Percentiles rank a stretch among this genome's conserved stretches.
Conservation (phyloP, 2,797 vertebrate species). For the Tragopan temminckii region DNA sequence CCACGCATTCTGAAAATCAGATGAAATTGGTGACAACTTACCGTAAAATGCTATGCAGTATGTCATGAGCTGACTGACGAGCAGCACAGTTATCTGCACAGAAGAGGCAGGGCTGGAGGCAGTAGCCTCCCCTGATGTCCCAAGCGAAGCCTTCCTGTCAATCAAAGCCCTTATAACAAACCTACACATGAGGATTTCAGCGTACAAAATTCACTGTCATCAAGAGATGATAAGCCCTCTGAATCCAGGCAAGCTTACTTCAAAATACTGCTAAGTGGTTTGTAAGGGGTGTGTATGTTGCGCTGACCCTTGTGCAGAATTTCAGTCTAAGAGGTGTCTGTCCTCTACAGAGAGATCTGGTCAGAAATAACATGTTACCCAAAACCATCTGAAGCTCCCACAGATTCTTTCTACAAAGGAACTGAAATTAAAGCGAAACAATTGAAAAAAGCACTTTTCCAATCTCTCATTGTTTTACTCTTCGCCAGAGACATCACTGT, state of each 20-base stretch:
- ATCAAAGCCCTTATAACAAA: constrained; percentile 15
- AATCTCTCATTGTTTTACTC: neutral
- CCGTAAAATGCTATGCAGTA: neutral
- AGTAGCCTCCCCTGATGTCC: neutral
- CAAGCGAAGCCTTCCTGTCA: constrained; percentile 35
- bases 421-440: neutral
- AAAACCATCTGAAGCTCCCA: neutral
- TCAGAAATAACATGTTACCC: neutral
- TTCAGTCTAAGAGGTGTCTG: neutral
- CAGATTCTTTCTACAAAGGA: neutral
- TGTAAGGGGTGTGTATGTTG: neutral
- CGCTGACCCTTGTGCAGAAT: neutral
- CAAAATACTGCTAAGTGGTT: neutral
- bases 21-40: constrained; percentile 6
- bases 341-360: neutral
- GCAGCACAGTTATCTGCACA: neutral
- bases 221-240: neutral
- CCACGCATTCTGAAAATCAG: neutral
- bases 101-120: constrained; percentile 7
- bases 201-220: neutral
- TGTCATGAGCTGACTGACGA: constrained; percentile 34
- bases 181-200: neutral
- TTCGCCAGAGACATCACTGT: neutral
- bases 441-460: neutral
- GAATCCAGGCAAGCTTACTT: neutral